phyloP scores from a whole-genome alignment of 1,140 invertebrate species.

The Scaptomyza pallida region DNA sequence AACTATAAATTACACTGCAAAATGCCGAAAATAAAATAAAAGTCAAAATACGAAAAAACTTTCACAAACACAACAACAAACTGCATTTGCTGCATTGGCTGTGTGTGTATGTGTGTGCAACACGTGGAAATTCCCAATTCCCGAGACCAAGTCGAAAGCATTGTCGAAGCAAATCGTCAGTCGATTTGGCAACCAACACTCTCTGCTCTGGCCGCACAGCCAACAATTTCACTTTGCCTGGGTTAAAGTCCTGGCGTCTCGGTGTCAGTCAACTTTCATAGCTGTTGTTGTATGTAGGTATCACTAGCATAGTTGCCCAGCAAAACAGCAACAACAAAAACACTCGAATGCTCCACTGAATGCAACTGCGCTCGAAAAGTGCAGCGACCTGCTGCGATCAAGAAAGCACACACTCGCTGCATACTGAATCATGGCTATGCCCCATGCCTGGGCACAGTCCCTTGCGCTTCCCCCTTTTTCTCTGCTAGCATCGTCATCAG shows the following conservation, averaged over 20 bases:
- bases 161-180: constrained; percentile 9
- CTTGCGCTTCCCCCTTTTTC: too few species aligned
- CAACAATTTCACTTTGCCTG: constrained; percentile 77
- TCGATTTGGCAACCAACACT: constrained; percentile 29
- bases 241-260: constrained; percentile 75
- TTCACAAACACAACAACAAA: constrained; percentile 65
- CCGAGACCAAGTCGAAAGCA: constrained; percentile 3
- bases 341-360: constrained; percentile 78
- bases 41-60: constrained; percentile 42
- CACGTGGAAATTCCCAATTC: constrained; percentile 70
- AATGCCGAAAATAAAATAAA: constrained; percentile 50
- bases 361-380: constrained; percentile 52
- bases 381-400: constrained; percentile 74
- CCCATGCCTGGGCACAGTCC: constrained; percentile 25
- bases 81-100: constrained; percentile 36
- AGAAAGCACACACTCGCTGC: constrained; percentile 51
- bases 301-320: constrained; percentile 81
- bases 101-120: constrained; percentile 43
- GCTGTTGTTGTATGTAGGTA: constrained; percentile 53
- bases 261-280: constrained; percentile 77
- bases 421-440: constrained; percentile 57
- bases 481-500: constrained; percentile 26
- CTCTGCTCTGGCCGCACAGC: constrained; percentile 17
- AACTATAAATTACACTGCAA: constrained; percentile 79
- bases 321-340: constrained; percentile 64